Evolutionary conservation across 2,797 vertebrate species (phyloP).

Genomic region (Poeciliopsis gracilis): DNA sequence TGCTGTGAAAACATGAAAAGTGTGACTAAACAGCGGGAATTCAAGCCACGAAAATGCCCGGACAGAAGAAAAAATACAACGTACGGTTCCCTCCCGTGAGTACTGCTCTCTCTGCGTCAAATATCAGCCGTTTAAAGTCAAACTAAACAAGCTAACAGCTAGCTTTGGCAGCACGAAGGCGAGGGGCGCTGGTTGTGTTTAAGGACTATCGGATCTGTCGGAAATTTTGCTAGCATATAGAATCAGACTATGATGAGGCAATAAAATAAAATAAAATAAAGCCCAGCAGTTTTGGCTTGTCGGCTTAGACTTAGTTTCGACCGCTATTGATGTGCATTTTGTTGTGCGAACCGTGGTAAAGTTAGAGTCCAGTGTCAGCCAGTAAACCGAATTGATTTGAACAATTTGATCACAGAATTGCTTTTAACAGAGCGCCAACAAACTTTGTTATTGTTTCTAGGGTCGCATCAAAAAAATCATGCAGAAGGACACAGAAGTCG

Average conservation of each 20-base stretch:
- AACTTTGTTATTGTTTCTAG: conserved; percentile 47
- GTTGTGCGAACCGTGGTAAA: not conserved
- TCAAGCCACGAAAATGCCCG: conserved; percentile 71
- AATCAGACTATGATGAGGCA: not conserved
- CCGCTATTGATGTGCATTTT: not conserved
- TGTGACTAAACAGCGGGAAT: conserved; percentile 54
- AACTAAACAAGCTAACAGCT: conserved; percentile 6
- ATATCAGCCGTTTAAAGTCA: accelerated
- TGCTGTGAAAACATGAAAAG: conserved; percentile 67
- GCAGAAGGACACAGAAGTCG: conserved; percentile 82
- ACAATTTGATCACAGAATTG: not conserved
- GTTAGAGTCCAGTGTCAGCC: not conserved
- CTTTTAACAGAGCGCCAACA: not conserved
- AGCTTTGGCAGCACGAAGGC: not conserved
- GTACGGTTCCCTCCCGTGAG: conserved; percentile 82
- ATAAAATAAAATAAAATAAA: too few species aligned
- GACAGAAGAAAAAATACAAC: conserved; percentile 76
- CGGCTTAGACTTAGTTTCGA: not conserved
- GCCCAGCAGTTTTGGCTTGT: not conserved
- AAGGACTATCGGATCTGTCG: conserved; percentile 15
- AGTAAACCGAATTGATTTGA: not conserved
- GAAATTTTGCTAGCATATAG: not conserved
- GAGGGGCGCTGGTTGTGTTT: conserved; percentile 26
- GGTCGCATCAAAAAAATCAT: conserved; percentile 83
- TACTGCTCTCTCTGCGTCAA: not conserved